phyloP scores from a whole-genome alignment of 2,797 vertebrate genomes.

The Emydoidea blandingii region DNA sequence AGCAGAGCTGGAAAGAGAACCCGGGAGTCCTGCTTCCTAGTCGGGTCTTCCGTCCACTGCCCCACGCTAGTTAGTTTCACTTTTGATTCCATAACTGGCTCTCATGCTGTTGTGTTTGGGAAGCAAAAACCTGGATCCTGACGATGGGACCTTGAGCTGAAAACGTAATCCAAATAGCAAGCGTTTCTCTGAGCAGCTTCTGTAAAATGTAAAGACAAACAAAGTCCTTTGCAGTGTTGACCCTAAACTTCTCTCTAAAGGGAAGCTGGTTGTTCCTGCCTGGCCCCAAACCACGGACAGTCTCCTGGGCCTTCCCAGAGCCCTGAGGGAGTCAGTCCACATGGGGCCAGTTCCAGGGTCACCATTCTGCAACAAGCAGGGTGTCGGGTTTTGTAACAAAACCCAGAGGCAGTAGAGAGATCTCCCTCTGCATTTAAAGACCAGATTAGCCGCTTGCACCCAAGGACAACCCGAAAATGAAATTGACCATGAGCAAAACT shows the following conservation, averaged over 20 bases:
- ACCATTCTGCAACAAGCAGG: not conserved
- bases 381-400: not conserved
- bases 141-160: not conserved
- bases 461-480: not conserved
- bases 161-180: not conserved
- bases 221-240: not conserved
- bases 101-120: not conserved
- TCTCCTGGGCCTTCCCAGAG: no score
- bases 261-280: not conserved
- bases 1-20: not conserved
- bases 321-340: not conserved
- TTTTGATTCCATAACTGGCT: not conserved
- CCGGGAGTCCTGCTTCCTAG: not conserved
- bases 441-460: not conserved
- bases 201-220: no score
- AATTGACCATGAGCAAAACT: not conserved
- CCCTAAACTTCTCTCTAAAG: not conserved
- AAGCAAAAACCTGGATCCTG: not conserved
- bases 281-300: not conserved
- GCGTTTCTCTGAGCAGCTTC: not conserved
- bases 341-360: not conserved
- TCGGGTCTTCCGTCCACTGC: not conserved
- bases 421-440: not conserved
- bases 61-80: not conserved
- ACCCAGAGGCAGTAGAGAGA: not conserved